These are phyloP conservation scores for Anguilla pacifica DNA, from an alignment of 2,797 vertebrate genomes.

Conservation along the genomic window DNA sequence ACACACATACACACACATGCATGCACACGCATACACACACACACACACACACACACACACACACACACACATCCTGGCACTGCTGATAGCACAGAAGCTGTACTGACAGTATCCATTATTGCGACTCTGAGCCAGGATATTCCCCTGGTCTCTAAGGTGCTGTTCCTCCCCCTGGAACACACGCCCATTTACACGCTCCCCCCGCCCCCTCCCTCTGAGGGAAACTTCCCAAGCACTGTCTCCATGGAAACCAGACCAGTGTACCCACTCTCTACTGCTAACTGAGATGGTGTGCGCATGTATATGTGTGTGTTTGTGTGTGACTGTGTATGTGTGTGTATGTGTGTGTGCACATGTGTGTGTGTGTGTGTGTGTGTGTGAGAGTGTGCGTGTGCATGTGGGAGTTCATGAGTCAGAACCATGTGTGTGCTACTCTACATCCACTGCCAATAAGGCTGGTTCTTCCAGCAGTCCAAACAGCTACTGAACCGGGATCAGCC, in stretches of 20 bases:
- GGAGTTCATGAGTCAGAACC: constrained; percentile 14
- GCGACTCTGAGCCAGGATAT: not conserved
- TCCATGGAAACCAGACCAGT: constrained; percentile 74
- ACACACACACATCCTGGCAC: not conserved
- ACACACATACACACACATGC: not conserved
- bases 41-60: not conserved
- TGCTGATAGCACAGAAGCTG: not conserved
- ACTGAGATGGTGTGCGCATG: constrained; percentile 61
- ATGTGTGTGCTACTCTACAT: not conserved
- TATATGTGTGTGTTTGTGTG: constrained; percentile 8
- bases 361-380: not conserved
- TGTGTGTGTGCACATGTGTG: not conserved
- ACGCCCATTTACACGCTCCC: constrained; percentile 44
- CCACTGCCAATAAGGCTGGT: not conserved
- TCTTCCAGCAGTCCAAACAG: not conserved
- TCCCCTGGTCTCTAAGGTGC: not conserved
- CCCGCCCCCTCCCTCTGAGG: constrained; percentile 62
- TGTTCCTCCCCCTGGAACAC: not conserved
- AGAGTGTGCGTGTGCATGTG: not conserved
- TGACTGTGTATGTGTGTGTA: not conserved
- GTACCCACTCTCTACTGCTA: constrained; percentile 66
- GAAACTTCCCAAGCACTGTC: constrained; percentile 70
- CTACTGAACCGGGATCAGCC: no score
- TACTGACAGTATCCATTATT: constrained; percentile 1
- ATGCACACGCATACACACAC: no score